phyloP scores from a whole-genome alignment of 2,113 vertebrate genomes.

The Micronycteris hirsuta region DNA sequence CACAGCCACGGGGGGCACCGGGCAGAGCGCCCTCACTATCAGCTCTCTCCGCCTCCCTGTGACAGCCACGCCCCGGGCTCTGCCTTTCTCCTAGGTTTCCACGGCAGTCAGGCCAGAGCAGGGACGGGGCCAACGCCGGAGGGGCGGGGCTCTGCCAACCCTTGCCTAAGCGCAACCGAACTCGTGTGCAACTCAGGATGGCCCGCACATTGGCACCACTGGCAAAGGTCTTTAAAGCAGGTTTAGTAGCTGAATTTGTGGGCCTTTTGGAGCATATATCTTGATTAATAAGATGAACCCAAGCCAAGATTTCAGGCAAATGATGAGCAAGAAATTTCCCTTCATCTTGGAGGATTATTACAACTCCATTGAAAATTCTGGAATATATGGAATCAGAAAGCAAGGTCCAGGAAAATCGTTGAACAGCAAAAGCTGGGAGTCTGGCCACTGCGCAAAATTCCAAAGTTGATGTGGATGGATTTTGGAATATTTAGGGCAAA shows the following conservation, averaged over 20 bases:
- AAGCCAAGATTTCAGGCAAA: constrained; percentile 71
- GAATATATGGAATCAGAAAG: constrained; percentile 83
- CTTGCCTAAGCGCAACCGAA: neutral
- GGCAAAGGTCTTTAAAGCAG: constrained; percentile 62
- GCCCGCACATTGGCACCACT: constrained; percentile 23
- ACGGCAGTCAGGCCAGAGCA: neutral
- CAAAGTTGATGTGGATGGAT: neutral
- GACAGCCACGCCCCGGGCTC: neutral
- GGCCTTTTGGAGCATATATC: constrained; percentile 54
- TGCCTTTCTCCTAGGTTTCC: neutral
- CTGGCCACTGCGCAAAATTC: neutral
- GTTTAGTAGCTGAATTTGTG: constrained; percentile 43
- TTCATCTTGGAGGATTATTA: constrained; percentile 83
- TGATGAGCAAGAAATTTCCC: constrained; percentile 66
- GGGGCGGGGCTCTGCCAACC: neutral
- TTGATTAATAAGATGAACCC: constrained; percentile 66
- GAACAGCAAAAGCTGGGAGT: constrained; percentile 46
- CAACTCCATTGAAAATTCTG: constrained; percentile 89
- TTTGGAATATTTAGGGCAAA: constrained; percentile 36
- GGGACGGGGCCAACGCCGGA: neutral
- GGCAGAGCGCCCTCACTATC: neutral
- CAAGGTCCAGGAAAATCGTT: constrained; percentile 61
- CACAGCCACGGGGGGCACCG: fast-evolving
- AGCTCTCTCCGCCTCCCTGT: neutral
- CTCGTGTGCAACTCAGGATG: constrained; percentile 22